Percentiles rank a stretch among this genome's conserved stretches.
Conservation (phyloP, 2,888 invertebrate species). For the Ophion ellenae region DNA sequence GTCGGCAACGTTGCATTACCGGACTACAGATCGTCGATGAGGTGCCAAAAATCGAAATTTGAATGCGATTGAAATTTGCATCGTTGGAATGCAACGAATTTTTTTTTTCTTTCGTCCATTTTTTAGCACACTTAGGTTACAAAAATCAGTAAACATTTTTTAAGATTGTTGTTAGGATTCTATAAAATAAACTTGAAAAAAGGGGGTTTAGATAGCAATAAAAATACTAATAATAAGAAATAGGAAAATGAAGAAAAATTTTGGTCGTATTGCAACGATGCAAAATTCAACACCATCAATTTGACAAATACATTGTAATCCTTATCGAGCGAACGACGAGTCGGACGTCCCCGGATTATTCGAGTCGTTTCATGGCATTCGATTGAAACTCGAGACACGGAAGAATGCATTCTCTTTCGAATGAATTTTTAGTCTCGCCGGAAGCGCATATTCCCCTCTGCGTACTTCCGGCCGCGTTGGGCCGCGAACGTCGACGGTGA, state of each 20-base stretch:
- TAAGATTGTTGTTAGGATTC: no score
- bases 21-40: slow-evolving; percentile 16
- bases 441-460: slow-evolving; percentile 27
- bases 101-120: no score
- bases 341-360: not conserved
- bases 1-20: not conserved
- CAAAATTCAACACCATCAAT: slow-evolving; percentile 13
- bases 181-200: no score
- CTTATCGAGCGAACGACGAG: slow-evolving; percentile 49
- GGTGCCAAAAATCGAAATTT: not conserved
- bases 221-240: not conserved
- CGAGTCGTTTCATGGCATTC: slow-evolving; percentile 15
- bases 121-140: no score
- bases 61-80: no score
- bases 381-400: slow-evolving; percentile 3
- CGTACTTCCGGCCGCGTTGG: slow-evolving; percentile 47
- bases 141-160: no score
- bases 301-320: slow-evolving; percentile 3
- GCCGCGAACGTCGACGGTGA: slow-evolving; percentile 7
- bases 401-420: slow-evolving; percentile 37
- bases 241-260: no score
- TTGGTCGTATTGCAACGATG: not conserved
- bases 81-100: no score
- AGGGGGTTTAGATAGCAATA: not conserved
- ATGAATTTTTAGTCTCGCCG: slow-evolving; percentile 58